A percentile compares a stretch with the other conserved stretches of the same genome.
Evolutionary conservation across 2,113 vertebrate genomes (phyloP).

Genomic region (Erythrocercus mccallii): DNA sequence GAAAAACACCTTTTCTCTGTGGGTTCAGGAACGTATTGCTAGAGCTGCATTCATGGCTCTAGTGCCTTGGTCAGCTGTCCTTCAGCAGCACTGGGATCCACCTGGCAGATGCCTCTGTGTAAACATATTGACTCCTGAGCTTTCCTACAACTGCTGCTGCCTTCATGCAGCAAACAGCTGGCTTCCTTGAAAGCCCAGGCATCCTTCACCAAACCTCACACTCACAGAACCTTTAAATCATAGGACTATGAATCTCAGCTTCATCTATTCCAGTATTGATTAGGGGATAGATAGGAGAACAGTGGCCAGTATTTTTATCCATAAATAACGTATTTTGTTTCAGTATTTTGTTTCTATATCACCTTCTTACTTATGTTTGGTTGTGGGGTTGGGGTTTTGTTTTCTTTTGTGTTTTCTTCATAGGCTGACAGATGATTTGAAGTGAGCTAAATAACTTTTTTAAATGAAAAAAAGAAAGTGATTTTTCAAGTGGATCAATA

Average conservation of each 20-base stretch:
- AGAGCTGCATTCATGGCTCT: not conserved
- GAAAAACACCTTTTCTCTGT: not conserved
- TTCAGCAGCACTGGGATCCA: not conserved
- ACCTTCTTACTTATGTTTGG: not conserved
- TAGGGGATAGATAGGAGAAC: not conserved
- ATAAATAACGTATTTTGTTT: not conserved
- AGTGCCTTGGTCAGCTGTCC: not conserved
- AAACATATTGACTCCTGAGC: not conserved
- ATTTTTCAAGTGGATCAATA: not conserved
- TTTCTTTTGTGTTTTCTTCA: not conserved
- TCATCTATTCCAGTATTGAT: not conserved
- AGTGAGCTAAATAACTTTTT: not conserved
- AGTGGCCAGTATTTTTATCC: not conserved
- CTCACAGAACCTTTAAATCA: not conserved
- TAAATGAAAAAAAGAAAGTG: not conserved
- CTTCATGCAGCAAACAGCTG: not conserved
- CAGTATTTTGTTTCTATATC: not conserved
- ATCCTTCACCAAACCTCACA: not conserved
- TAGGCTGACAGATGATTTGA: not conserved
- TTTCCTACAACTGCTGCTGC: not conserved
- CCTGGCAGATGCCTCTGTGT: not conserved
- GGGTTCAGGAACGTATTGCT: accelerated
- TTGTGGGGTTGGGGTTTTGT: not conserved
- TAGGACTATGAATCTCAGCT: not conserved
- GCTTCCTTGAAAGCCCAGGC: not conserved